Conservation (phyloP, 2,797 vertebrate genomes). For the Gambelia wislizenii region DNA sequence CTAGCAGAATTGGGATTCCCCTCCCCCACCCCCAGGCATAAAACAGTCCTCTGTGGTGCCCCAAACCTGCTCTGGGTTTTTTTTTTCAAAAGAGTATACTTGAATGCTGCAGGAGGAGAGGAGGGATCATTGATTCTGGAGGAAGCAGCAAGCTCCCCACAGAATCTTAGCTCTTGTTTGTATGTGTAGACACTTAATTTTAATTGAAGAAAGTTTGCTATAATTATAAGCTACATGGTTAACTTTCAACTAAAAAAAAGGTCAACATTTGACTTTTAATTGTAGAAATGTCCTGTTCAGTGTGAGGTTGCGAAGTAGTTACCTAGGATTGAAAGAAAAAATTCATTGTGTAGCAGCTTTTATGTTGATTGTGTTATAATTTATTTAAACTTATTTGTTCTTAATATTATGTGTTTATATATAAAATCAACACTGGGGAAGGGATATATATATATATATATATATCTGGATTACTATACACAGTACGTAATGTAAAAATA, state of each 20-base stretch:
- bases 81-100: not conserved
- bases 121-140: not conserved
- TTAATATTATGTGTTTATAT: not conserved
- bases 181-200: fast-evolving
- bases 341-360: not conserved
- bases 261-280: not conserved
- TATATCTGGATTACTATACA: not conserved
- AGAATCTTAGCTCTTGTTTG: not conserved
- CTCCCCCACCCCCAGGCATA: not conserved
- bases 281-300: not conserved
- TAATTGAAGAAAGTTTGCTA: fast-evolving
- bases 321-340: not conserved
- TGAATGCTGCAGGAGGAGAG: not conserved
- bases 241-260: not conserved
- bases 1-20: not conserved
- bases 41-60: not conserved
- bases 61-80: not conserved
- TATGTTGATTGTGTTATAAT: not conserved
- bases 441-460: not conserved
- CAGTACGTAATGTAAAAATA: not conserved
- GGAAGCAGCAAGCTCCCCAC: not conserved
- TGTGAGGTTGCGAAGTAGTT: not conserved
- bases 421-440: not conserved
- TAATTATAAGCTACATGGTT: not conserved
- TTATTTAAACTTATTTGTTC: not conserved